A percentile compares a stretch with the other conserved stretches of the same genome.
Evolutionary conservation across 1,140 invertebrate species (phyloP).

Genomic region (Caligus rogercresseyi): DNA sequence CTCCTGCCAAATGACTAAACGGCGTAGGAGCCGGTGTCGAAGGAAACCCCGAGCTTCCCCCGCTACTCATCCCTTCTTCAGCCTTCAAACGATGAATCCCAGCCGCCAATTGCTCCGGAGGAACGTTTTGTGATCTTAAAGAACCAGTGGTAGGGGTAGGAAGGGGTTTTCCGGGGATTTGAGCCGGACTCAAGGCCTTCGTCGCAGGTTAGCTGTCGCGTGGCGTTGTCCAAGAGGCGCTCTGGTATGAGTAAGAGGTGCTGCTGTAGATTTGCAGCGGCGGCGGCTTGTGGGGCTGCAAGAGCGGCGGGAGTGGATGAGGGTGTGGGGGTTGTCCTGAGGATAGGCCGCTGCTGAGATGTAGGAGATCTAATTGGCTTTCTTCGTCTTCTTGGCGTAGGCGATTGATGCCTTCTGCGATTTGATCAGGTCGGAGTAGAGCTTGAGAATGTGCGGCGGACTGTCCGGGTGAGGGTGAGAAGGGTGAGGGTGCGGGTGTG

Average conservation of each 20-base stretch:
- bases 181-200: constrained; percentile 10
- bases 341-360: background rate
- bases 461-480: background rate
- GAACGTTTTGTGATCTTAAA: background rate
- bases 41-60: constrained; percentile 18
- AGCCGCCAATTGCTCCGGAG: constrained; percentile 15
- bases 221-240: constrained; percentile 7
- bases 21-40: constrained; percentile 19
- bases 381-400: constrained; percentile 2
- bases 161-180: constrained; percentile 12
- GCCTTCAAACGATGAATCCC: constrained; percentile 19
- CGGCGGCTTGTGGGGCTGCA: too few relatives aligned
- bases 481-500: constrained; percentile 10
- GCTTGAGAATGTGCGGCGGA: too few relatives aligned
- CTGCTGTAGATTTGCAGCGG: too few relatives aligned
- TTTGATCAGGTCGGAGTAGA: constrained; percentile 11
- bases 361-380: background rate
- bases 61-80: constrained; percentile 19
- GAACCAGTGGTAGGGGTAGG: constrained; percentile 8
- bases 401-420: constrained; percentile 12
- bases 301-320: constrained; percentile 9
- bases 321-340: constrained; percentile 11
- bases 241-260: background rate
- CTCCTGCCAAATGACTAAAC: constrained; percentile 8
- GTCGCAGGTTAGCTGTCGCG: constrained; percentile 1